These are phyloP conservation scores for Onychomys torridus DNA, from an alignment of 2,797 vertebrate species.

Conservation along the genomic window DNA sequence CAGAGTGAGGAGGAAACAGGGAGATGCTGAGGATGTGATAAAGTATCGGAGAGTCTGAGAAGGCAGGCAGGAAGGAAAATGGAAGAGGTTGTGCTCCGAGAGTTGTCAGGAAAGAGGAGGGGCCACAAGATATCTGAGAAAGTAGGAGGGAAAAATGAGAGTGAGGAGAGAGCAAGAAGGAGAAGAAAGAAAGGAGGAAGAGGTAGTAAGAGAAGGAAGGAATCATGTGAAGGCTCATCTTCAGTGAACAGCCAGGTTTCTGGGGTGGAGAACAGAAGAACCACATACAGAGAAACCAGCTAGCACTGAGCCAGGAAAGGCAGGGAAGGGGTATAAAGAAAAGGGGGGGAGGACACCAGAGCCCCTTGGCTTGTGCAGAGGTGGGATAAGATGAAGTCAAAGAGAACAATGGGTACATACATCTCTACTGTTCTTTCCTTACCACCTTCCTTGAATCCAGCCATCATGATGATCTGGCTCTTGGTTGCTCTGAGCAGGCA, in stretches of 20 bases:
- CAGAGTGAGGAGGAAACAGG: neutral
- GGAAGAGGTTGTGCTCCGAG: neutral
- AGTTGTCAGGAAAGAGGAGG: neutral
- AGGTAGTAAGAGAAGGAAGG: neutral
- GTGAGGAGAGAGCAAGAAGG: neutral
- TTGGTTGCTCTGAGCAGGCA: constrained; percentile 26
- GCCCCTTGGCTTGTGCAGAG: neutral
- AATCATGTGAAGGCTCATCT: neutral
- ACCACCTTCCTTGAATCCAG: neutral
- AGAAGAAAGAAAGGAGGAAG: neutral
- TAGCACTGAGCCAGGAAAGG: neutral
- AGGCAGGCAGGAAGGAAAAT: neutral
- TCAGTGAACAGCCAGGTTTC: neutral
- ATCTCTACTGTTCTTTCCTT: neutral
- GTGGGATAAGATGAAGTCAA: neutral
- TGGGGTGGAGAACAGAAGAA: neutral
- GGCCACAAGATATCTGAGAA: neutral
- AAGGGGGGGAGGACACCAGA: neutral
- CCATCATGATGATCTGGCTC: neutral
- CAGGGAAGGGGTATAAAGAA: neutral
- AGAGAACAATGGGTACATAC: neutral
- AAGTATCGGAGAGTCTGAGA: neutral
- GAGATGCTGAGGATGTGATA: neutral
- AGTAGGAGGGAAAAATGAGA: neutral
- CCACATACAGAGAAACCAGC: neutral